Evolutionary conservation across 53 echinoderm and acorn worm species (phyloP).

Genomic region (Luidia sarsii): DNA sequence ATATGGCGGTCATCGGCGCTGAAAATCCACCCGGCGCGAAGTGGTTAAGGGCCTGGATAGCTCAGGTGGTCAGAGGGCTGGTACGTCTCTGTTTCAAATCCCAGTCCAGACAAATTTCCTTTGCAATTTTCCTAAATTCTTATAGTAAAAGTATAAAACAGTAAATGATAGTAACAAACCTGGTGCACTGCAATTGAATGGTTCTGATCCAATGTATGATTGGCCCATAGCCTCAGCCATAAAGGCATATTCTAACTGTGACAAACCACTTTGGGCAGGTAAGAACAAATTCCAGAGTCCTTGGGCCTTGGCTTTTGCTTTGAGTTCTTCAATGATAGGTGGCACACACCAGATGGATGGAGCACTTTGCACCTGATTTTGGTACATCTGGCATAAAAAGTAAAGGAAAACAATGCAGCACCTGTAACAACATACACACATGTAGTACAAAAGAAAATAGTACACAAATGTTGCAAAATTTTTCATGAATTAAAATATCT

Average conservation of each 20-base stretch:
- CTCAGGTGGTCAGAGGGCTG: no score
- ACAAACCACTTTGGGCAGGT: constrained; percentile 82
- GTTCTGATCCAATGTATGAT: constrained; percentile 81
- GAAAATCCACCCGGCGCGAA: no score
- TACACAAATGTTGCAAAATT: no score
- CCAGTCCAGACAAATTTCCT: no score
- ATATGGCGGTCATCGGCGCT: no score
- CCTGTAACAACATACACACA: no score
- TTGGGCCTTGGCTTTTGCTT: constrained; percentile 77
- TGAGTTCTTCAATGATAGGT: constrained; percentile 91
- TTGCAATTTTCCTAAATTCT: neutral
- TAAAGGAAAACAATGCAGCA: no score
- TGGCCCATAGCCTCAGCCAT: constrained; percentile 97
- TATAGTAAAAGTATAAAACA: neutral
- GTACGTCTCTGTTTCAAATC: no score
- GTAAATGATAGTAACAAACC: constrained; percentile 62
- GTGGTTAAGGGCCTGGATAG: no score
- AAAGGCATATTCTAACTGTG: constrained; percentile 93
- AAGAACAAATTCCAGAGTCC: constrained; percentile 97
- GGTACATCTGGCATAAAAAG: constrained; percentile 54
- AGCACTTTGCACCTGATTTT: constrained; percentile 38
- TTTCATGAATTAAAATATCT: no score
- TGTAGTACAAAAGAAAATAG: no score
- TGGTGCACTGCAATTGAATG: constrained; percentile 97
- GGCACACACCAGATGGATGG: constrained; percentile 74